Evolutionary conservation across 2,888 invertebrate genomes (phyloP), one percentile per base, ranked within the genome.

Genomic region (Lasioglossum oenotherae): DNA sequence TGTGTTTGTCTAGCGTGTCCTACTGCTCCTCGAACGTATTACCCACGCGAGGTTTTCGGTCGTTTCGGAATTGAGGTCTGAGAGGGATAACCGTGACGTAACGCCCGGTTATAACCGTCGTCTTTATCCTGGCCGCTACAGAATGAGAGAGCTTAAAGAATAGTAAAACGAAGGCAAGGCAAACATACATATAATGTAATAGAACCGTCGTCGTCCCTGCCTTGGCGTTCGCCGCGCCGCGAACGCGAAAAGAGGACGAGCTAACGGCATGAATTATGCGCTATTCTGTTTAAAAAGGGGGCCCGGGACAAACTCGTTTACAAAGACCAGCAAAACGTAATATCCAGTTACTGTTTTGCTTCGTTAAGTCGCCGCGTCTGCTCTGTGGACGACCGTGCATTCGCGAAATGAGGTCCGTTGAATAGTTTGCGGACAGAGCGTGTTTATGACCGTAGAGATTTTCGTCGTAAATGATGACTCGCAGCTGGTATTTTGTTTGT

Each of bases 141-240:
- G 27, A 60, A 60, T 60, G 60, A 27, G 31, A 38, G 46, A 67
- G 67, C 19, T 77, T 64, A 27, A 67, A 67, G 35, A 67, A 67
- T 35, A 35, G 67, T 46, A 44, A 57, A 35, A 23, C 71, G 38
- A 72, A 67, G 19, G 19, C 19, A 67, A 67, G 23, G 35, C 35
- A 67, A 67, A 67, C 67, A 67, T 67, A 67, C 67, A 67, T 67
- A 67, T 67, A 67, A 67, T 67, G 35, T 31, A 67, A 67, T 67
- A 67, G 31, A 35, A 67, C 35, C 6, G 31, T 14, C 67, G 46
- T 46, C 46, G 46, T 4, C 4, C 46, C 46, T 14, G 46, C 46
- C 46, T 46, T 16, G 49, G 23, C 53, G 49, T 23, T 19, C 19
- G 19, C 60, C 5, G 27, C 60, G 27, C 60, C 60, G 14, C 60